Evolutionary conservation across 2,113 vertebrate genomes (phyloP).

Genomic region (Asarcornis scutulata): DNA sequence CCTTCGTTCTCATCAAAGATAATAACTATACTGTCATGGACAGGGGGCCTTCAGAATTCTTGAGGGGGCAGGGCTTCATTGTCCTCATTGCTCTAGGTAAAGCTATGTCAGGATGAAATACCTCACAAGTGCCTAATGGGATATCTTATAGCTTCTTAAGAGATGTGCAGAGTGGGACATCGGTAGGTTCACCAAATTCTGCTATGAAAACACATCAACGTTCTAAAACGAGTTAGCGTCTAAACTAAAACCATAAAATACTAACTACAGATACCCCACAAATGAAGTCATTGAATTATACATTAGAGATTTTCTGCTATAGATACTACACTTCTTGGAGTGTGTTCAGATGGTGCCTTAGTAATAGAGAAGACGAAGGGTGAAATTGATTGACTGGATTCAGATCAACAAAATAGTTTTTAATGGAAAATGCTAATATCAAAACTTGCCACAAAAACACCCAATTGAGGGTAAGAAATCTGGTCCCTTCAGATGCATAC

Average conservation of each 20-base stretch:
- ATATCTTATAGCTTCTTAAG: not conserved
- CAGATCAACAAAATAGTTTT: not conserved
- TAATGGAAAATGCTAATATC: not conserved
- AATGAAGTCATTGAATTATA: not conserved
- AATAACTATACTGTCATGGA: not conserved
- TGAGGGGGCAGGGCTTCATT: not conserved
- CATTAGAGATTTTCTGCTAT: not conserved
- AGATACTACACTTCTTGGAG: not conserved
- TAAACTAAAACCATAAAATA: not conserved
- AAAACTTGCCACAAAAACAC: not conserved
- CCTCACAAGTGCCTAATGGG: not conserved
- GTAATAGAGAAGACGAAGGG: not conserved
- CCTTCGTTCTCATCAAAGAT: not conserved
- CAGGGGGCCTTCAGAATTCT: not conserved
- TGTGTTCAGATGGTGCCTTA: not conserved
- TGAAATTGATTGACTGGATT: not conserved
- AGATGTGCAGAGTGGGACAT: not conserved
- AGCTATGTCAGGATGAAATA: not conserved
- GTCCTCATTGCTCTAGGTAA: not conserved
- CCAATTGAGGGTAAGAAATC: not conserved
- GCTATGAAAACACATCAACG: not conserved
- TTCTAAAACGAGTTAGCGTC: not conserved
- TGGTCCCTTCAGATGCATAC: not conserved
- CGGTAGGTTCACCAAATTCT: not conserved
- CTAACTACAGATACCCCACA: not conserved